Evolutionary conservation across 2,113 vertebrate genomes (phyloP), one percentile per base, ranked within the genome.

Genomic region (Rhinopomastus cyanomelas): DNA sequence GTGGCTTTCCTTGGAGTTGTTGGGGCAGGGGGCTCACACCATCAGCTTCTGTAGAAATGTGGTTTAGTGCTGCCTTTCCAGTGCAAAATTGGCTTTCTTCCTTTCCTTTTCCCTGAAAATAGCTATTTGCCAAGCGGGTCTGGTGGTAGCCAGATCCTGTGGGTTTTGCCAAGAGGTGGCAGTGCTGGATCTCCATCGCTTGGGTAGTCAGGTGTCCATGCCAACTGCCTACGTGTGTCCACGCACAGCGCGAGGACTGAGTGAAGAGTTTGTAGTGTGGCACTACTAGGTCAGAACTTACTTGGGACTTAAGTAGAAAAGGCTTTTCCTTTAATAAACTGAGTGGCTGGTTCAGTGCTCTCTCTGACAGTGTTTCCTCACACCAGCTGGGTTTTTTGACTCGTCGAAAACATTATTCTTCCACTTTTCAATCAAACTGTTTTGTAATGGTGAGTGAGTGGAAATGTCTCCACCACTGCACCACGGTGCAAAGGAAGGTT

Each of bases 161-260:
- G 0, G 74, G 27, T 27, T 74, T 80, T 88, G 59, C 80, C 87
- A 55, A 86, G 71, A 87, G 83, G 15, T 51, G 49, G 48, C 19
- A 2, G 19, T 64, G 66, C 69, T 75, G 85, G 57, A 89, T 46
- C 37, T 85, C 2, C 1, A 5, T 66, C 1, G 51, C 48, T 23
- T 27, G 39, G 39, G 25, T 26, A 51, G 46, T 51, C 78, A 55
- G 57, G 64, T 80, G 84, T 22, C 59, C 7, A 4, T 82, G 92
- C 91, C 83, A 55, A 48, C 23, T 21, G 60, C n/a, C 79, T 84
- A 62, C 36, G 14, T 79, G 55, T 80, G 48, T 39, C 73, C 65
- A 21, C 0, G 42, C 88, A 93, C 92, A 87, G 57, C 8, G 2
- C 22, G 1, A 92, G 36, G 74, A 42, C 22, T 64, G 89, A 85